Evolutionary conservation across 2,888 invertebrate species (phyloP), one percentile per base, ranked within the genome.

Genomic region (Ctena decussata): DNA sequence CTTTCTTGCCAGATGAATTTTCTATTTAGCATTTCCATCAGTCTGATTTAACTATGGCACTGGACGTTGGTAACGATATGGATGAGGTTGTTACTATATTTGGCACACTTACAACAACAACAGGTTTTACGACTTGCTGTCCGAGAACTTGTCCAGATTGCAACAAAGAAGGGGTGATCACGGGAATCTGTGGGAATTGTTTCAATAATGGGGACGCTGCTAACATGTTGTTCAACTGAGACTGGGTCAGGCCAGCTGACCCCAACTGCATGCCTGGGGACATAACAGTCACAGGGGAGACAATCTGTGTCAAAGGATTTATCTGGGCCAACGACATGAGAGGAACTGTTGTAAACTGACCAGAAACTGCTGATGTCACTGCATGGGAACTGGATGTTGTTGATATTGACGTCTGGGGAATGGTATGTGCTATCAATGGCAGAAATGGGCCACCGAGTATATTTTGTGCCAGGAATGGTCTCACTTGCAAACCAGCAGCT

Each of bases 251-350:
- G 24, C 79, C 73, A 5, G 84, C 69, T 49, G 90, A 81, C 0
- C 88, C 77, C 30, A 91, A 70, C 70, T 90, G 91, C 35, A 92
- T 80, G 0, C 86, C 87, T 18, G 92, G 91, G 2, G 93, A 91
- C 92, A 92, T 91, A n/a, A 92, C 90, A 5, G 92, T 89, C 88
- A 93, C 87, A 3, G 92, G 92, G 3, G 93, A 84, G 77, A 93
- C 81, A 60, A 92, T 84, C 74, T 91, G 92, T 69, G 91, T 90
- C 30, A 89, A 87, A 70, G 90, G 90, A 44, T 89, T 85, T 57
- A 92, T 85, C 60, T 90, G 90, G 46, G 91, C 89, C 24, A 91
- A 80, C 8, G 92, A 91, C 80, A 92, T 86, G 0, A 93, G 70
- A 11, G 91, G 91, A 71, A 82, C 60, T 30, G 85, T 65, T 0